A percentile compares a stretch with the other conserved stretches of the same genome.
Evolutionary conservation across 2,888 invertebrate species (phyloP).

Genomic region (Cheilosia grossa): DNA sequence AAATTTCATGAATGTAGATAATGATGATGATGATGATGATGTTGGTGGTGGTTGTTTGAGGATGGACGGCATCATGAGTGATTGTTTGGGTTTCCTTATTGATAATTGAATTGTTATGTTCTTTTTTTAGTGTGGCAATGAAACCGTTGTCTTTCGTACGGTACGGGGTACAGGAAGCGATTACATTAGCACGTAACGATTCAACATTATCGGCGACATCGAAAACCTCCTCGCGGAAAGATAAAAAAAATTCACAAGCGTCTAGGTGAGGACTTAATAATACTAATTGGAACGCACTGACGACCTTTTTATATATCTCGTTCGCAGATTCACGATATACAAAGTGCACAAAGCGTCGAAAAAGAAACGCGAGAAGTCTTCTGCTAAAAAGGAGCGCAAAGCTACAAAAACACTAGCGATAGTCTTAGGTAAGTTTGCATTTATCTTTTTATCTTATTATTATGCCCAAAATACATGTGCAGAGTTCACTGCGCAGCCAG

Average conservation of each 20-base stretch:
- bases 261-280: slow-evolving; percentile 80
- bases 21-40: not conserved
- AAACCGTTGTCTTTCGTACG: slow-evolving; percentile 85
- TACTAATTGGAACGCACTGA: slow-evolving; percentile 26
- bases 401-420: slow-evolving; percentile 99
- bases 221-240: slow-evolving; percentile 83
- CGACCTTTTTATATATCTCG: slow-evolving; percentile 60
- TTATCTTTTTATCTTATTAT: slow-evolving; percentile 17
- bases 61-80: slow-evolving; percentile 6
- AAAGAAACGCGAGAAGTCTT: slow-evolving; percentile 96
- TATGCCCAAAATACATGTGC: too few relatives aligned
- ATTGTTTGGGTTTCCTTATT: slow-evolving; percentile 18
- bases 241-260: slow-evolving; percentile 83
- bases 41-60: not conserved
- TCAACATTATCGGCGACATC: slow-evolving; percentile 86
- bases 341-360: slow-evolving; percentile 97
- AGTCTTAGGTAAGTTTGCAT: slow-evolving; percentile 92
- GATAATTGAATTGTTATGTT: slow-evolving; percentile 46
- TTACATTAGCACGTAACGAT: slow-evolving; percentile 83
- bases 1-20: slow-evolving; percentile 3
- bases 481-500: too few relatives aligned
- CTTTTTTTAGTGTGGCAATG: slow-evolving; percentile 85
- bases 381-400: slow-evolving; percentile 97
- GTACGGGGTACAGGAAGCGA: slow-evolving; percentile 83
- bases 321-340: slow-evolving; percentile 91